Conservation (phyloP, 30 jellyfish, hydroid and myxozoan species). For the Aurelia sp. region DNA sequence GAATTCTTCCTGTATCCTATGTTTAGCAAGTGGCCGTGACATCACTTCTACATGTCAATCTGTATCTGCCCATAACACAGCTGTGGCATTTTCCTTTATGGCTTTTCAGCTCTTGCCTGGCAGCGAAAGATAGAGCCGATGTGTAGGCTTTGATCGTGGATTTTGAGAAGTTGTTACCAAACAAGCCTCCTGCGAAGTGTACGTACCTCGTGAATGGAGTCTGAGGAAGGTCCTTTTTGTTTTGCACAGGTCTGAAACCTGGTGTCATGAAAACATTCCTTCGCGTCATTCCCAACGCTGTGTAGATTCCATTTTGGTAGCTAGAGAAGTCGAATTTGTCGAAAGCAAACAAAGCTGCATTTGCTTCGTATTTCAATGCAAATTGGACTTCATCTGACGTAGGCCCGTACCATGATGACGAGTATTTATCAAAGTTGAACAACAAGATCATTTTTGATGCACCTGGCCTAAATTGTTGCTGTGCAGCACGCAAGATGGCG, state of each 20-base stretch:
- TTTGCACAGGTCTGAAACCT: conserved; percentile 26
- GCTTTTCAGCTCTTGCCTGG: background rate
- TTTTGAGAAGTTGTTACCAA: conserved; percentile 59
- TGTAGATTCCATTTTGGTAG: conserved; percentile 49
- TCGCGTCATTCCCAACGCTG: conserved; percentile 77
- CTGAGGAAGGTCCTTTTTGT: conserved; percentile 44
- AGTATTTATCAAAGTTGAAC: conserved; percentile 73
- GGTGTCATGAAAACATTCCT: conserved; percentile 66
- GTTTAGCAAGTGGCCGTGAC: background rate
- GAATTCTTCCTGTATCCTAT: background rate
- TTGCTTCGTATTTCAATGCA: conserved; percentile 84
- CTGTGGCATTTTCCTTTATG: conserved; percentile 36
- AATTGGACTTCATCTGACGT: conserved; percentile 78
- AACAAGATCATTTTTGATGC: conserved; percentile 79
- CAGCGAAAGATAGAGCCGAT: conserved; percentile 64
- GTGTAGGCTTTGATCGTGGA: conserved; percentile 46
- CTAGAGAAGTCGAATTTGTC: conserved; percentile 76
- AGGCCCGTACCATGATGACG: conserved; percentile 76
- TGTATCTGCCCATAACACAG: conserved; percentile 24
- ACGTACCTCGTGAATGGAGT: conserved; percentile 69
- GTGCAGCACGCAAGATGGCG: conserved; percentile 82
- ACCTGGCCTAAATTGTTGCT: conserved; percentile 85
- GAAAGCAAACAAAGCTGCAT: conserved; percentile 91
- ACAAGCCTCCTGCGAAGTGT: conserved; percentile 73
- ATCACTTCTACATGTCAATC: conserved; percentile 17